phyloP scores from a whole-genome alignment of 2,888 invertebrate species.

The Siphlonurus alternatus region DNA sequence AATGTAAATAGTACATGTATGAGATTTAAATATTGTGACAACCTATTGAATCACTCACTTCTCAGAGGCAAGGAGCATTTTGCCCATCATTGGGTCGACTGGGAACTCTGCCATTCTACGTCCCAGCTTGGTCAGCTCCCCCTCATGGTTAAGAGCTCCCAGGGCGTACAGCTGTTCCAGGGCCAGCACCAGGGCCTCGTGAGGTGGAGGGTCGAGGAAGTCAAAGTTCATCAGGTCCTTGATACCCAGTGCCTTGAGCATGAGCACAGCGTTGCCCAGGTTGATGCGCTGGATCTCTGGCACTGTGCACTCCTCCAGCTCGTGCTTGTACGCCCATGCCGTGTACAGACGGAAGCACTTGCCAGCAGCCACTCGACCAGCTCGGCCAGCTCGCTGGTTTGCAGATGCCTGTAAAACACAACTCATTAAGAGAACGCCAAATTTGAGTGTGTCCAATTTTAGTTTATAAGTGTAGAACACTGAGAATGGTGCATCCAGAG shows the following conservation, averaged over 20 bases:
- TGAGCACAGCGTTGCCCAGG: conserved; percentile 90
- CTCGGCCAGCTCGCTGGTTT: conserved; percentile 91
- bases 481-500: too few relatives aligned
- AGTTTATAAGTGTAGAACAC: too few relatives aligned
- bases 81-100: conserved; percentile 96
- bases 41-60: conserved; percentile 58
- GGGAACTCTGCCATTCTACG: conserved; percentile 99
- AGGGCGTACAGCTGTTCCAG: conserved; percentile 94
- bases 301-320: conserved; percentile 93
- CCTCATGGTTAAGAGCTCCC: conserved; percentile 93
- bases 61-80: conserved; percentile 94
- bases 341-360: conserved; percentile 98
- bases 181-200: conserved; percentile 80
- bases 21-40: too few relatives aligned
- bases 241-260: conserved; percentile 91
- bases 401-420: conserved; percentile 52
- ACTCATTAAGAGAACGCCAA: background rate
- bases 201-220: conserved; percentile 94
- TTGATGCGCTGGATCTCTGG: conserved; percentile 98
- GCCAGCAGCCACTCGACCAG: conserved; percentile 90
- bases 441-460: too few relatives aligned
- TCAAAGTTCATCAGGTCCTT: conserved; percentile 97
- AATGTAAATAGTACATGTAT: too few relatives aligned
- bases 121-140: conserved; percentile 92
- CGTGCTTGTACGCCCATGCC: conserved; percentile 96